Conservation (phyloP, 2,888 invertebrate species). For the Tuberolachnus salignus region DNA sequence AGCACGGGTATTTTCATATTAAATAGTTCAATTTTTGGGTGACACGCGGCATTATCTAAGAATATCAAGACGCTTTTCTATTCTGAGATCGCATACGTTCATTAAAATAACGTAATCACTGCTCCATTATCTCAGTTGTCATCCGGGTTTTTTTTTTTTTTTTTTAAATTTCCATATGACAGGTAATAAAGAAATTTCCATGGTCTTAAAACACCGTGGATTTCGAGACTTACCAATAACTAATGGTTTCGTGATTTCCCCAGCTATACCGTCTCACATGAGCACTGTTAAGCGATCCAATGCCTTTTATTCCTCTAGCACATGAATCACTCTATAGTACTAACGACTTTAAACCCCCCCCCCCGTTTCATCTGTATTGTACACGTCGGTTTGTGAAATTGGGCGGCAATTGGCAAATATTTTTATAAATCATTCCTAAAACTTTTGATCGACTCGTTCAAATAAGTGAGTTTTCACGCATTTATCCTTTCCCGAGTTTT, state of each 20-base stretch:
- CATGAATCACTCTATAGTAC: constrained; percentile 60
- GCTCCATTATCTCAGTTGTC: too few relatives aligned
- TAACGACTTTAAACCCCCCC: constrained; percentile 6
- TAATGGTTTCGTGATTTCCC: constrained; percentile 59
- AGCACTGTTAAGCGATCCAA: constrained; percentile 60
- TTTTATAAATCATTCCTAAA: too few relatives aligned
- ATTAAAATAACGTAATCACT: too few relatives aligned
- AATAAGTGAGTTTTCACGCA: too few relatives aligned
- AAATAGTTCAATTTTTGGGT: constrained; percentile 38
- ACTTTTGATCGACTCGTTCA: too few relatives aligned
- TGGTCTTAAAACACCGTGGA: constrained; percentile 61
- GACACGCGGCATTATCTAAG: constrained; percentile 60
- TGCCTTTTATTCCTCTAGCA: constrained; percentile 59
- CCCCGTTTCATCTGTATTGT: too few relatives aligned
- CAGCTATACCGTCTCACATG: not conserved
- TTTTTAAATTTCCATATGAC: constrained; percentile 57
- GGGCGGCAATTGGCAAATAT: too few relatives aligned
- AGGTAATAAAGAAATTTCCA: constrained; percentile 59
- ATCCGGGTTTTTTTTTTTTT: too few relatives aligned
- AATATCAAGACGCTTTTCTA: constrained; percentile 6
- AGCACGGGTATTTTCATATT: constrained; percentile 59
- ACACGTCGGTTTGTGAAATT: too few relatives aligned
- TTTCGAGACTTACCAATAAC: constrained; percentile 61
- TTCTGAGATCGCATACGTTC: too few relatives aligned
- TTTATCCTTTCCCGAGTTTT: too few relatives aligned